These are phyloP conservation scores for Polyodon spathula DNA, from an alignment of 2,113 vertebrate species.

Conservation along the genomic window DNA sequence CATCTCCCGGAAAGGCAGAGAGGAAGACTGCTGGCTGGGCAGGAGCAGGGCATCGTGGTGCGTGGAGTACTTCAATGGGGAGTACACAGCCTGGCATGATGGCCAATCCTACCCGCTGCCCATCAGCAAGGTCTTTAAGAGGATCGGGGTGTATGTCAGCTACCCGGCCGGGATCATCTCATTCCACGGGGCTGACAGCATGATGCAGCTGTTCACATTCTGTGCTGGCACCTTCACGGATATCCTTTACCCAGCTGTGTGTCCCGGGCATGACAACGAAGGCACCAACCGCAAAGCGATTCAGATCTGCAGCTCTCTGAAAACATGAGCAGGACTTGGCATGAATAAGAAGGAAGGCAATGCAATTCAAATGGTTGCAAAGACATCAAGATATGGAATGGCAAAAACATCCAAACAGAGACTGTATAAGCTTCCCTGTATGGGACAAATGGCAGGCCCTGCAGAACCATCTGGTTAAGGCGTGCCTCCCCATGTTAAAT, in stretches of 20 bases:
- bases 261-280: conserved; percentile 56
- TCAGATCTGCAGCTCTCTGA: conserved; percentile 39
- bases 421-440: no score
- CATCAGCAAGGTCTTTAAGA: conserved; percentile 35
- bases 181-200: conserved; percentile 65
- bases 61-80: conserved; percentile 69
- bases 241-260: conserved; percentile 49
- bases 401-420: no score
- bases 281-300: conserved; percentile 49
- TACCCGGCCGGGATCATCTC: conserved; percentile 62
- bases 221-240: conserved; percentile 53
- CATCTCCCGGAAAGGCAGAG: conserved; percentile 63
- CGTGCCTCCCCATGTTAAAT: no score
- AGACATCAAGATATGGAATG: no score
- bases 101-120: conserved; percentile 39
- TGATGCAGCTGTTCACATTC: conserved; percentile 66
- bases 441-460: no score
- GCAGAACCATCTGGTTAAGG: no score
- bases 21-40: conserved; percentile 75
- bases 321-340: background rate
- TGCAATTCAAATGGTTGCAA: background rate
- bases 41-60: conserved; percentile 62
- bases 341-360: background rate
- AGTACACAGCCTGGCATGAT: conserved; percentile 65
- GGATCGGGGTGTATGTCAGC: conserved; percentile 68